phyloP scores from a whole-genome alignment of 2,113 vertebrate species.

The Propithecus coquereli region DNA sequence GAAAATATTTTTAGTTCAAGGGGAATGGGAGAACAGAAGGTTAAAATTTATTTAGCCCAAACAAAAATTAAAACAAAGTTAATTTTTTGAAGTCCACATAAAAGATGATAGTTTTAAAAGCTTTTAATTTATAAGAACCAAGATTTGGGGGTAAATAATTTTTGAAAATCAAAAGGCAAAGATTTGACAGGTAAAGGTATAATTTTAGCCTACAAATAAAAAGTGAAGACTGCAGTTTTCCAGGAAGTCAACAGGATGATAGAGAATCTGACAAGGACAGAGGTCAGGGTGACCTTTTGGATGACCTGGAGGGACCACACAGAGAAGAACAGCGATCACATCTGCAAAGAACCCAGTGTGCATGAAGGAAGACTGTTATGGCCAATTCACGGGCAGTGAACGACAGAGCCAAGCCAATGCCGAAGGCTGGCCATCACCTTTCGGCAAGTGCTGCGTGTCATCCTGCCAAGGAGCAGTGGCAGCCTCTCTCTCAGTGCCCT shows the following conservation, averaged over 20 bases:
- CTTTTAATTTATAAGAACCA: background rate
- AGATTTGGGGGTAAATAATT: background rate
- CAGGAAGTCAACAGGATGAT: background rate
- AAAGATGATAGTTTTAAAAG: background rate
- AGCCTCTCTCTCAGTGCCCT: background rate
- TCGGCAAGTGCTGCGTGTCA: background rate
- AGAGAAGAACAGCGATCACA: background rate
- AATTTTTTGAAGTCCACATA: background rate
- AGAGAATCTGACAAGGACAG: background rate
- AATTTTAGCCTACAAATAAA: conserved; percentile 15
- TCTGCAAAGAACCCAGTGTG: background rate
- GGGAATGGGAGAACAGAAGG: background rate
- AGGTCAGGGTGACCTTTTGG: background rate
- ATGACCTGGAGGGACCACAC: background rate
- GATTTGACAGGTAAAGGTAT: background rate
- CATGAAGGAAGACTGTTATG: background rate
- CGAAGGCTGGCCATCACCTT: background rate
- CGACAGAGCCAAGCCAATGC: background rate
- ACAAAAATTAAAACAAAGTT: background rate
- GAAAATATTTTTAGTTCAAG: background rate
- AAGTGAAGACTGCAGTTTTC: background rate
- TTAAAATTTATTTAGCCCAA: background rate
- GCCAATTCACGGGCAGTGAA: background rate
- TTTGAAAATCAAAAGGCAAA: background rate
- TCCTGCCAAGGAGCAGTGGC: background rate